Conservation (phyloP, 2,113 vertebrate species). For the Plectropomus leopardus region DNA sequence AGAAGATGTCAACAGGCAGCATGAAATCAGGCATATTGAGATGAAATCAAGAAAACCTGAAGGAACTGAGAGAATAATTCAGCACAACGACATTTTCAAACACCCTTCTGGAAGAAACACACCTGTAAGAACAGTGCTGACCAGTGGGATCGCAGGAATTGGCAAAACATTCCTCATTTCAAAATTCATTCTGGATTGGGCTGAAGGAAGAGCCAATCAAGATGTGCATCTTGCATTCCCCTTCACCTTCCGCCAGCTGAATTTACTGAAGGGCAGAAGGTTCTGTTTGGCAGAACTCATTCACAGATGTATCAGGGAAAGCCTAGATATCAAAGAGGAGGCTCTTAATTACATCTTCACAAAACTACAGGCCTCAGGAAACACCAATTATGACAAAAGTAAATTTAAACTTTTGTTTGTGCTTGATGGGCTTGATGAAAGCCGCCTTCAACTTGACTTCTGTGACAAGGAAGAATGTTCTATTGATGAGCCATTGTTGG, state of each 20-base stretch:
- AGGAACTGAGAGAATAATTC: slow-evolving; percentile 16
- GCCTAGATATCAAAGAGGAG: background rate
- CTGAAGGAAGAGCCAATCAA: slow-evolving; percentile 45
- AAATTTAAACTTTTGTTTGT: slow-evolving; percentile 58
- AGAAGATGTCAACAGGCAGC: slow-evolving; percentile 7
- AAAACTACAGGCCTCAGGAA: slow-evolving; percentile 50
- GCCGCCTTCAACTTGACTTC: slow-evolving; percentile 33
- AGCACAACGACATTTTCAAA: slow-evolving; percentile 20
- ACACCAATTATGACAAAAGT: slow-evolving; percentile 43
- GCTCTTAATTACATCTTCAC: slow-evolving; percentile 1
- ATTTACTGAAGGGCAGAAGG: slow-evolving; percentile 27
- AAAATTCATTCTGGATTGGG: slow-evolving; percentile 63
- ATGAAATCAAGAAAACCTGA: background rate
- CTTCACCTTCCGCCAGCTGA: slow-evolving; percentile 57
- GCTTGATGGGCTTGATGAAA: slow-evolving; percentile 61
- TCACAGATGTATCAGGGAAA: slow-evolving; percentile 46
- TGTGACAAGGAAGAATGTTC: background rate
- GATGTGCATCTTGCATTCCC: slow-evolving; percentile 59
- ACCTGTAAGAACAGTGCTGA: slow-evolving; percentile 57
- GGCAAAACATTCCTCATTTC: slow-evolving; percentile 49
- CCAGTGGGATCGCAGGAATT: slow-evolving; percentile 59
- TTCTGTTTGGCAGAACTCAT: slow-evolving; percentile 42
- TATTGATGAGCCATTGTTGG: slow-evolving; percentile 6
- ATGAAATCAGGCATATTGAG: slow-evolving; percentile 18
- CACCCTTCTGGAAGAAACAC: slow-evolving; percentile 9